Percentiles rank a stretch among this genome's conserved stretches.
Conservation (phyloP, 2,888 invertebrate genomes). For the Cheilosia grossa region DNA sequence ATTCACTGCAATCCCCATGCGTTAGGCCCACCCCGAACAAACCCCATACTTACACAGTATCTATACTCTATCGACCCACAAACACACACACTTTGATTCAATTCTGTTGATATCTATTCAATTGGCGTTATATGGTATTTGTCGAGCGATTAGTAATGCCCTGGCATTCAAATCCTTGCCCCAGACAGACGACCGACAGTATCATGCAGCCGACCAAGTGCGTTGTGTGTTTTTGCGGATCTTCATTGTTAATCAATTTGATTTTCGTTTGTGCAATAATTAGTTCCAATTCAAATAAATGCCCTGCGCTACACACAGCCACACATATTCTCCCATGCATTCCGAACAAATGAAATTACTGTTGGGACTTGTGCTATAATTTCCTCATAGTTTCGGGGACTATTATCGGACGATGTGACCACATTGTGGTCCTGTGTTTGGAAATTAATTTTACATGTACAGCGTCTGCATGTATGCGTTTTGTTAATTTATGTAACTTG, state of each 20-base stretch:
- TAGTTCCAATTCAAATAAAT: slow-evolving; percentile 67
- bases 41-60: neutral
- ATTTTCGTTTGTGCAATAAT: slow-evolving; percentile 68
- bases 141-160: slow-evolving; percentile 61
- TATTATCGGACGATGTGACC: slow-evolving; percentile 69
- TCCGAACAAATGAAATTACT: slow-evolving; percentile 54
- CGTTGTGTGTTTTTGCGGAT: slow-evolving; percentile 56
- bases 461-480: neutral
- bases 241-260: slow-evolving; percentile 73
- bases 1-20: slow-evolving; percentile 48
- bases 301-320: neutral
- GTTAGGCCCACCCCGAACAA: slow-evolving; percentile 7
- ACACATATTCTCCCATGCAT: neutral
- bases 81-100: slow-evolving; percentile 24
- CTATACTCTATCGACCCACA: neutral
- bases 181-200: neutral
- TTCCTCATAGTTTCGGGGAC: slow-evolving; percentile 58
- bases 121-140: slow-evolving; percentile 62
- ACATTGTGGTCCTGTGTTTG: slow-evolving; percentile 65
- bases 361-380: slow-evolving; percentile 56
- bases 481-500: slow-evolving; percentile 42
- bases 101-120: slow-evolving; percentile 61
- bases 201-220: neutral
- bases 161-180: slow-evolving; percentile 10
- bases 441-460: slow-evolving; percentile 71